Evolutionary conservation across 2,113 vertebrate species (phyloP).

Genomic region (Brienomyrus brachyistius): DNA sequence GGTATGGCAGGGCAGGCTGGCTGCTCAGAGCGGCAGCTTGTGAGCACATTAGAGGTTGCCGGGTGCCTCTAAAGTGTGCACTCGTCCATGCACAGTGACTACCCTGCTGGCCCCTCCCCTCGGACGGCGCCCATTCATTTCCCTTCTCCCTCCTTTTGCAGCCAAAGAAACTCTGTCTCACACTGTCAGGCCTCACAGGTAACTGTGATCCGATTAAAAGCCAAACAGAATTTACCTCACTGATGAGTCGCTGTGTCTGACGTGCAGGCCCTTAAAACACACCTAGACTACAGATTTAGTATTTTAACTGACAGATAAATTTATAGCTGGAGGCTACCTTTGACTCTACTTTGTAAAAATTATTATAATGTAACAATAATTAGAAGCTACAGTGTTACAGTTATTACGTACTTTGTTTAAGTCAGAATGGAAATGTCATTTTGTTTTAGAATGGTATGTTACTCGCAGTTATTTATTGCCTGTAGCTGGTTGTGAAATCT

Average conservation of each 20-base stretch:
- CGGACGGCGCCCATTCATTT: conserved; percentile 36
- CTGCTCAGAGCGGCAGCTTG: conserved; percentile 38
- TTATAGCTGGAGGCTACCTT: not conserved
- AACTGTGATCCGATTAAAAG: not conserved
- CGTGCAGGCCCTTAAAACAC: not conserved
- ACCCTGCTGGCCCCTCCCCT: not conserved
- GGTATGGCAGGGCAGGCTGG: not conserved
- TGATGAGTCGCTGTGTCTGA: not conserved
- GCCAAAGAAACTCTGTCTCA: not conserved
- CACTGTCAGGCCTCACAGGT: not conserved
- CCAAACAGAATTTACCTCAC: not conserved
- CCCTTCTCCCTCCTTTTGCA: not conserved
- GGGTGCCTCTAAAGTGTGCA: conserved; percentile 31
- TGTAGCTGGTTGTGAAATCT: not conserved
- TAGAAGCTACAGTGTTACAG: not conserved
- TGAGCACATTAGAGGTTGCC: conserved; percentile 4
- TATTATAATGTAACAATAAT: not conserved
- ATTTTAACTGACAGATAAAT: not conserved
- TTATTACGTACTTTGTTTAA: not conserved
- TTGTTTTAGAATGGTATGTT: not conserved
- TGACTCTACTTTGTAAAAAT: not conserved
- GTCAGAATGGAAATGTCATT: not conserved
- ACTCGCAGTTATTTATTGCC: not conserved
- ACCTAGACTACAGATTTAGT: not conserved
- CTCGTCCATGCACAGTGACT: not conserved